Percentiles rank a stretch among this genome's conserved stretches.
These are phyloP conservation scores for Coelopa frigida DNA, from an alignment of 1,140 invertebrate genomes.

Conservation along the genomic window DNA sequence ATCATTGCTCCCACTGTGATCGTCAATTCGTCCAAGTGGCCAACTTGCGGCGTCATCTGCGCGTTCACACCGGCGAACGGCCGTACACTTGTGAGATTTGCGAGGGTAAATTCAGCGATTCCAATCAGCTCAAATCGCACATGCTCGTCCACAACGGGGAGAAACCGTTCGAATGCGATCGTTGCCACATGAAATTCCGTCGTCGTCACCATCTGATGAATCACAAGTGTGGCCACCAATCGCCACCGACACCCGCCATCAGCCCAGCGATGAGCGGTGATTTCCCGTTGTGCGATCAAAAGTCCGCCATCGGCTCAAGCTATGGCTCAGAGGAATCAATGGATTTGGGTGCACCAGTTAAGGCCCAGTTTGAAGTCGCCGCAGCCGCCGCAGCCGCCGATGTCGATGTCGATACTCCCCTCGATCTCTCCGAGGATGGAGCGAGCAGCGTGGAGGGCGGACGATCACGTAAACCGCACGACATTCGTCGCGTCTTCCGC, in stretches of 20 bases:
- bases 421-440: conserved; percentile 37
- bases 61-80: conserved; percentile 92
- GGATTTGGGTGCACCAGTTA: conserved; percentile 17
- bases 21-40: conserved; percentile 90
- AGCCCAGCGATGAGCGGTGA: conserved; percentile 32
- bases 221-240: conserved; percentile 67
- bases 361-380: conserved; percentile 2
- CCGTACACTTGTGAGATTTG: conserved; percentile 90
- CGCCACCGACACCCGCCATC: conserved; percentile 33
- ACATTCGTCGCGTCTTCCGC: conserved; percentile 48
- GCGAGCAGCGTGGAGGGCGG: conserved; percentile 28
- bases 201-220: conserved; percentile 76
- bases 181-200: conserved; percentile 69
- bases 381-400: conserved; percentile 33
- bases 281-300: conserved; percentile 26
- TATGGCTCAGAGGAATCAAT: conserved; percentile 39
- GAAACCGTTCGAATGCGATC: conserved; percentile 75
- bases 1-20: conserved; percentile 84
- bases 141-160: conserved; percentile 82
- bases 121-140: conserved; percentile 89
- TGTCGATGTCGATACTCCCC: conserved; percentile 31
- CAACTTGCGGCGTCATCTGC: conserved; percentile 84
- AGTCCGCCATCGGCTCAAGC: conserved; percentile 29
- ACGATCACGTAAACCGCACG: conserved; percentile 44
- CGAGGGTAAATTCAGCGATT: conserved; percentile 83